A percentile compares a stretch with the other conserved stretches of the same genome.
Conservation (phyloP, 1,140 invertebrate genomes). For the Thrips palmi region DNA sequence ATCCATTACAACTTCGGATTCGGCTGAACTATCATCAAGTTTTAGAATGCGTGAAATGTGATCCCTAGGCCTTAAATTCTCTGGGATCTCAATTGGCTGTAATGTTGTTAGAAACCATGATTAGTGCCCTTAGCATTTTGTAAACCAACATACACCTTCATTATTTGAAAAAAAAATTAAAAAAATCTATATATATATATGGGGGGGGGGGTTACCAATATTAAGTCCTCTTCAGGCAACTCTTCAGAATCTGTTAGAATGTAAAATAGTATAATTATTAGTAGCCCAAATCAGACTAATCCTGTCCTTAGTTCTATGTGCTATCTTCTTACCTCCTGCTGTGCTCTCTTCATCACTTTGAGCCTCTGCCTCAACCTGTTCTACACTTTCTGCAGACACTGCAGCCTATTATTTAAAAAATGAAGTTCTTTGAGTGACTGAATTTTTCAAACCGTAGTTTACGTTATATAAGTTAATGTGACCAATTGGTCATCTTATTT, state of each 20-base stretch:
- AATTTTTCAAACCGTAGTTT: no score
- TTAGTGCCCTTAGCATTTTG: conserved; percentile 11
- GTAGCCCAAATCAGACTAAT: no score
- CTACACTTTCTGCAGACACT: conserved; percentile 1
- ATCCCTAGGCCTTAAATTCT: conserved; percentile 52
- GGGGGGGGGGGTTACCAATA: no score
- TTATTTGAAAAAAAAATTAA: no score
- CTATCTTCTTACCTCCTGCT: no score
- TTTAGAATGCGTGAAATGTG: conserved; percentile 65
- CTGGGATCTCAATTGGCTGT: conserved; percentile 51
- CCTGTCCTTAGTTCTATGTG: no score
- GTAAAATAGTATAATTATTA: no score
- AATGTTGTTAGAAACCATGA: conserved; percentile 21
- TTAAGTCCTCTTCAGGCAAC: no score
- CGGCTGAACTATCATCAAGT: conserved; percentile 53
- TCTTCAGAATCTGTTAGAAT: no score
- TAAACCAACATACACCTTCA: conserved; percentile 9
- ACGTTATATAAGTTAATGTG: no score
- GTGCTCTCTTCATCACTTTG: conserved; percentile 6
- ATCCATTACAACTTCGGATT: conserved; percentile 46
- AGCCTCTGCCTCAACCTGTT: conserved; percentile 7
- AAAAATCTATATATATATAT: neutral
- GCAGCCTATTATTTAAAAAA: neutral
- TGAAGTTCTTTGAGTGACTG: no score
- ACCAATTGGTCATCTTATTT: neutral